A percentile compares a stretch with the other conserved stretches of the same genome.
These are phyloP conservation scores for Aphelenchoides bicaudatus DNA, from an alignment of 2,888 invertebrate genomes.

Conservation along the genomic window DNA sequence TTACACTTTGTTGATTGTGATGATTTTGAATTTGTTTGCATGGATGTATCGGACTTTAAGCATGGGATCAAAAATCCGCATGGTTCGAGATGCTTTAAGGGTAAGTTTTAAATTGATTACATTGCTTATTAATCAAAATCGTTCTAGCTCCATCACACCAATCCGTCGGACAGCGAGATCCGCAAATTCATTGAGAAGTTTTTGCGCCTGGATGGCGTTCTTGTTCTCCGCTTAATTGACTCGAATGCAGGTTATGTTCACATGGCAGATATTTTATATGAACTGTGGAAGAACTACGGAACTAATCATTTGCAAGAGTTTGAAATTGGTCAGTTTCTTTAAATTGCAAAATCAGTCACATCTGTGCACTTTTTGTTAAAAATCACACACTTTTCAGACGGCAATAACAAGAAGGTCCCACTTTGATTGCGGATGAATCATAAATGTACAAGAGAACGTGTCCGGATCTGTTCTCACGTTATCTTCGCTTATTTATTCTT, in stretches of 20 bases:
- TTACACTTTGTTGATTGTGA: constrained; percentile 42
- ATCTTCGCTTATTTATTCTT: no score
- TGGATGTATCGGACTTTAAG: constrained; percentile 42
- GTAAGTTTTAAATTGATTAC: constrained; percentile 16
- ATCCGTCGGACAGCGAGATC: constrained; percentile 22
- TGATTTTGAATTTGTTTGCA: constrained; percentile 38
- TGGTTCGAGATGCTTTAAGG: constrained; percentile 36
- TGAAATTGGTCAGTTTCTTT: no score
- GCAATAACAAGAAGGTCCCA: background rate
- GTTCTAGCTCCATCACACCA: constrained; percentile 29
- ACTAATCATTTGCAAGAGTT: no score
- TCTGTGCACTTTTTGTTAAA: no score
- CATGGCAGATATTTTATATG: constrained; percentile 41
- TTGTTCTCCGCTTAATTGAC: constrained; percentile 48
- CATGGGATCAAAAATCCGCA: constrained; percentile 23
- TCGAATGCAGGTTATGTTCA: constrained; percentile 51
- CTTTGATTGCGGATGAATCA: background rate
- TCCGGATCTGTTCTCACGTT: no score
- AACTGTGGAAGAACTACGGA: constrained; percentile 15
- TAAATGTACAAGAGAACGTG: no score
- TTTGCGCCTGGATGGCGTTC: constrained; percentile 52
- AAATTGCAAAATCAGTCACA: no score
- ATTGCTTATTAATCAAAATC: constrained; percentile 1
- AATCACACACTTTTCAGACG: background rate
- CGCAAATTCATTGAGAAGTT: constrained; percentile 40